phyloP scores from a whole-genome alignment of 2,113 vertebrate species.

The Shinisaurus crocodilurus region DNA sequence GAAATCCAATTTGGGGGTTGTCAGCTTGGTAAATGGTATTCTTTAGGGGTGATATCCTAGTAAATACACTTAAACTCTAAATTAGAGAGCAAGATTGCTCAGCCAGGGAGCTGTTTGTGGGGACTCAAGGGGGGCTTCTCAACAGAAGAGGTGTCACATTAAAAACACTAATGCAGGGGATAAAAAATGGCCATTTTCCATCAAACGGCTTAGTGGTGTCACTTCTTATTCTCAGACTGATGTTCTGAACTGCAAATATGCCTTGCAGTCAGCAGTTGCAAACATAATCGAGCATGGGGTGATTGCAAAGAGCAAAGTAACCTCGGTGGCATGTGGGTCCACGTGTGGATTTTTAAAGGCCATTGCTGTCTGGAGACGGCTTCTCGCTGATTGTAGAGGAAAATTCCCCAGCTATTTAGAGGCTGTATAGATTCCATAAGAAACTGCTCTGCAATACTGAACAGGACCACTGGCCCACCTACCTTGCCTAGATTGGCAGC shows the following conservation, averaged over 20 bases:
- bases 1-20: slow-evolving; percentile 74
- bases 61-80: slow-evolving; percentile 68
- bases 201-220: not conserved
- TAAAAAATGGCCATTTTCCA: slow-evolving; percentile 27
- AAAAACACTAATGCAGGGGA: slow-evolving; percentile 45
- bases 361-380: not conserved
- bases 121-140: slow-evolving; percentile 69
- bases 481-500: too few relatives aligned
- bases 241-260: not conserved
- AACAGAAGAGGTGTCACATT: slow-evolving; percentile 74
- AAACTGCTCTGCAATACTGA: too few relatives aligned
- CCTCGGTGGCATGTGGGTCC: too few relatives aligned
- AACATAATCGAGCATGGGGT: not conserved
- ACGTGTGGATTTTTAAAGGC: not conserved
- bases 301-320: not conserved
- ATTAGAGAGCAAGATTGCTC: slow-evolving; percentile 64
- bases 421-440: too few relatives aligned
- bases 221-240: slow-evolving; percentile 26
- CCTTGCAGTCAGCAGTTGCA: slow-evolving; percentile 1
- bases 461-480: too few relatives aligned
- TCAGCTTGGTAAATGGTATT: slow-evolving; percentile 69
- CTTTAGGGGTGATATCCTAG: slow-evolving; percentile 57
- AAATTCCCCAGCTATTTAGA: too few relatives aligned
- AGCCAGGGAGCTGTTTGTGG: slow-evolving; percentile 65
- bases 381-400: not conserved